Evolutionary conservation across 2,113 vertebrate species (phyloP).

Genomic region (Oxygymnocypris stewartii): DNA sequence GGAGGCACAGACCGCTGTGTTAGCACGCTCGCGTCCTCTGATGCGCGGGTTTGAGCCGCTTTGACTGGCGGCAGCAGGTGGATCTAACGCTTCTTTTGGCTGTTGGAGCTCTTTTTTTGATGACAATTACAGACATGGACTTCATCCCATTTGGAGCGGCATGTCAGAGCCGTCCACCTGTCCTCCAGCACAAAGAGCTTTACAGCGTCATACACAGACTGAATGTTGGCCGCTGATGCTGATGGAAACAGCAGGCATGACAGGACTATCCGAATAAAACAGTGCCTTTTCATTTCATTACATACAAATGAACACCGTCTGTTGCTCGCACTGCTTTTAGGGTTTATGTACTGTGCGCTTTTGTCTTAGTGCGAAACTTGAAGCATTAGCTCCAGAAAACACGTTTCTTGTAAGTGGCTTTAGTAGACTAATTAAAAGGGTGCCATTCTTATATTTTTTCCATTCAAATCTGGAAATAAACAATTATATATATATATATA

Average conservation of each 20-base stretch:
- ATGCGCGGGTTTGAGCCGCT: not conserved
- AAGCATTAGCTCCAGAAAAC: not conserved
- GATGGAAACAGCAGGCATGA: slow-evolving; percentile 29
- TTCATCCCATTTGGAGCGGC: slow-evolving; percentile 37
- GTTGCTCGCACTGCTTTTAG: not conserved
- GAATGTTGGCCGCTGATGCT: not conserved
- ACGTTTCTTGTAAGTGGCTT: not conserved
- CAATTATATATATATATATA: no score
- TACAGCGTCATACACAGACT: not conserved
- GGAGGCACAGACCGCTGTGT: not conserved
- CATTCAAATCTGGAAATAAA: no score
- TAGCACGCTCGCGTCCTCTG: slow-evolving; percentile 26
- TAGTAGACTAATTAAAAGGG: not conserved
- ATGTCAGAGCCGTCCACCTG: slow-evolving; percentile 40
- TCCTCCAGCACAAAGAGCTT: slow-evolving; percentile 41
- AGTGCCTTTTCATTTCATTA: slow-evolving; percentile 7
- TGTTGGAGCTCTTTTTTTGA: not conserved
- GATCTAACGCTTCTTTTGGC: not conserved
- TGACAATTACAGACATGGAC: slow-evolving; percentile 42
- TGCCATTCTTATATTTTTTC: not conserved
- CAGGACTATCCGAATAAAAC: not conserved
- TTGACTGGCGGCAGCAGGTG: slow-evolving; percentile 14
- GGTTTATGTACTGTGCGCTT: not conserved
- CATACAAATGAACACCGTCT: not conserved
- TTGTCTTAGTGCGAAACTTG: not conserved